A percentile compares a stretch with the other conserved stretches of the same genome.
Conservation (phyloP, 1,140 invertebrate species). For the Metaphire vulgaris region DNA sequence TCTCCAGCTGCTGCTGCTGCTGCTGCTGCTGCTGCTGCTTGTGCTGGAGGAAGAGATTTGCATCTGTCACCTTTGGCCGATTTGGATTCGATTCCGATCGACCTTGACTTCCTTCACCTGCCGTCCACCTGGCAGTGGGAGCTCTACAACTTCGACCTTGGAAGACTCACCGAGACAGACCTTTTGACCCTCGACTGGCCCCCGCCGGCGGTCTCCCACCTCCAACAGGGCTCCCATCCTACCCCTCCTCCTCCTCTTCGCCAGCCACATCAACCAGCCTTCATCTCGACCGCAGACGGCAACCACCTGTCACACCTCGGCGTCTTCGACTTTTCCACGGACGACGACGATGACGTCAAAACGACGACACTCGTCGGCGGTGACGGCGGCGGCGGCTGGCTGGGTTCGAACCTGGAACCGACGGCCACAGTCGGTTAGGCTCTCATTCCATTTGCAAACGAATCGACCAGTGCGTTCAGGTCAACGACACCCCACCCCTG, state of each 20-base stretch:
- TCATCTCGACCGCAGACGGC: neutral
- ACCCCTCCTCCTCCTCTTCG: no score
- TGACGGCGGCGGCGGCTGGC: neutral
- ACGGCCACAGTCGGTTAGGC: no score
- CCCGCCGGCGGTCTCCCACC: neutral
- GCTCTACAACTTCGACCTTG: neutral
- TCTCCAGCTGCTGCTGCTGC: neutral
- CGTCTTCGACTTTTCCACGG: neutral
- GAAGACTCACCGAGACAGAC: neutral
- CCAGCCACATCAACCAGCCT: no score
- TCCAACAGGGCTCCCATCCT: neutral
- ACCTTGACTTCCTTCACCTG: neutral
- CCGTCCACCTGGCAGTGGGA: neutral
- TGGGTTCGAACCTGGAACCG: neutral
- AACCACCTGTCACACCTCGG: neutral
- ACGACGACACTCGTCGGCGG: no score
- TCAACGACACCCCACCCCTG: no score
- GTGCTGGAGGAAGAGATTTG: no score
- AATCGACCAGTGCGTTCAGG: no score
- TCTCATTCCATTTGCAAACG: no score
- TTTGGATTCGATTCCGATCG: neutral
- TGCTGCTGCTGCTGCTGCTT: no score
- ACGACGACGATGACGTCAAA: neutral
- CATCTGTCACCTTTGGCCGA: neutral
- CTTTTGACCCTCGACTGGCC: neutral